These are phyloP conservation scores for Rhynchotus rufescens DNA, from an alignment of 2,797 vertebrate genomes.

Conservation along the genomic window DNA sequence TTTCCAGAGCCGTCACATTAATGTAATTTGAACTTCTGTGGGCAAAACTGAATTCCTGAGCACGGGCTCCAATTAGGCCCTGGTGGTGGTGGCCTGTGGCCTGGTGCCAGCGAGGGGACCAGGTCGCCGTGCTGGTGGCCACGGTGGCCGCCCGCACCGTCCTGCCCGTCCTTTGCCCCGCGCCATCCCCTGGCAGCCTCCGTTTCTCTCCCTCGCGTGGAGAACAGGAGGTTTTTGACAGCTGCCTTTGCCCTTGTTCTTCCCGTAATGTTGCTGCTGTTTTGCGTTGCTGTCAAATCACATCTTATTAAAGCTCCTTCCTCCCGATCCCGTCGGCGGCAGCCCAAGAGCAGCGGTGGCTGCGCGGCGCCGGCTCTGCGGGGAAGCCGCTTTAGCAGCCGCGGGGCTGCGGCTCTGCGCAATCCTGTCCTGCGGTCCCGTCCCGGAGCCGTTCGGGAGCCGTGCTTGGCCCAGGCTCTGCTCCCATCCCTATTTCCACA, in stretches of 20 bases:
- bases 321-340: slow-evolving; percentile 23
- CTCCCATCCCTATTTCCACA: rapidly evolving
- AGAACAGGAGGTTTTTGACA: slow-evolving; percentile 56
- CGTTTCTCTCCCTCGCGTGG: slow-evolving; percentile 20
- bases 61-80: neutral
- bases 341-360: neutral
- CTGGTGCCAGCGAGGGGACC: too few species aligned
- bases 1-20: neutral
- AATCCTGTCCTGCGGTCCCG: too few species aligned
- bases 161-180: neutral
- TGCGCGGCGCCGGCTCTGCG: neutral
- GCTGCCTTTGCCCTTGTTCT: slow-evolving; percentile 56
- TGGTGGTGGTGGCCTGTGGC: too few species aligned
- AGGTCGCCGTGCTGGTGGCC: too few species aligned
- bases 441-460: neutral
- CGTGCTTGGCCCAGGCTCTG: too few species aligned
- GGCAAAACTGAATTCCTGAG: neutral
- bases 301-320: slow-evolving; percentile 50
- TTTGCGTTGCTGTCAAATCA: slow-evolving; percentile 67
- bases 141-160: neutral
- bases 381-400: slow-evolving; percentile 66
- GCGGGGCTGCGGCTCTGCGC: neutral
- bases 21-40: slow-evolving; percentile 3
- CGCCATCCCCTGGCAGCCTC: slow-evolving; percentile 12
- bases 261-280: slow-evolving; percentile 69